Percentiles rank a stretch among this genome's conserved stretches.
Evolutionary conservation across 2,888 invertebrate species (phyloP).

Genomic region (Octonoba sinensis): DNA sequence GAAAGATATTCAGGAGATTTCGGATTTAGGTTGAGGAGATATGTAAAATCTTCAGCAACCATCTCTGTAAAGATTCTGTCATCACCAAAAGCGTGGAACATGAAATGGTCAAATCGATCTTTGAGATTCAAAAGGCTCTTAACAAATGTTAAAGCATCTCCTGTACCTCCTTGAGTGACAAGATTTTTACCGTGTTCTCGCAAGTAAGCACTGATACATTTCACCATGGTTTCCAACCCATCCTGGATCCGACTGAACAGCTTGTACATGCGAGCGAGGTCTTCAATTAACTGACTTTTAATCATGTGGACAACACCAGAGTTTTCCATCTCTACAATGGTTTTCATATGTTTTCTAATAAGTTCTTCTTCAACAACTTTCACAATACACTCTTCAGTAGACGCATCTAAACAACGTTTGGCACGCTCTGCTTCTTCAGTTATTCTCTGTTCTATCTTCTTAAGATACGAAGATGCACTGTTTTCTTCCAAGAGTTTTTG

Average conservation of each 20-base stretch:
- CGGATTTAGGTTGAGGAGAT: slow-evolving; percentile 95
- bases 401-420: slow-evolving; percentile 96
- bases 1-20: slow-evolving; percentile 99
- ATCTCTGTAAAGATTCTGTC: slow-evolving; percentile 98
- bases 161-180: slow-evolving; percentile 89
- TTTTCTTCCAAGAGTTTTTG: slow-evolving; percentile 98
- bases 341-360: slow-evolving; percentile 98
- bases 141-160: slow-evolving; percentile 91
- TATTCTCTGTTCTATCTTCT: slow-evolving; percentile 97
- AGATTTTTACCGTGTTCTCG: slow-evolving; percentile 95
- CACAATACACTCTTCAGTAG: slow-evolving; percentile 95
- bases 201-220: slow-evolving; percentile 93
- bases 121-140: slow-evolving; percentile 95
- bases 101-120: slow-evolving; percentile 97
- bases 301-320: slow-evolving; percentile 99
- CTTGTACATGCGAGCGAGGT: slow-evolving; percentile 98
- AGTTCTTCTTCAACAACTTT: slow-evolving; percentile 97
- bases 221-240: slow-evolving; percentile 94
- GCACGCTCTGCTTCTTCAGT: slow-evolving; percentile 98
- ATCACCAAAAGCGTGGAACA: slow-evolving; percentile 94
- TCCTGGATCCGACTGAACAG: slow-evolving; percentile 90
- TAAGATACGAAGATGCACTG: slow-evolving; percentile 98
- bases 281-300: slow-evolving; percentile 95
- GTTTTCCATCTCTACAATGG: slow-evolving; percentile 93
- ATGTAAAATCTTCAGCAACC: slow-evolving; percentile 98